A percentile compares a stretch with the other conserved stretches of the same genome.
Conservation (phyloP, 2,888 invertebrate species). For the Prostheceraeus crozeri region DNA sequence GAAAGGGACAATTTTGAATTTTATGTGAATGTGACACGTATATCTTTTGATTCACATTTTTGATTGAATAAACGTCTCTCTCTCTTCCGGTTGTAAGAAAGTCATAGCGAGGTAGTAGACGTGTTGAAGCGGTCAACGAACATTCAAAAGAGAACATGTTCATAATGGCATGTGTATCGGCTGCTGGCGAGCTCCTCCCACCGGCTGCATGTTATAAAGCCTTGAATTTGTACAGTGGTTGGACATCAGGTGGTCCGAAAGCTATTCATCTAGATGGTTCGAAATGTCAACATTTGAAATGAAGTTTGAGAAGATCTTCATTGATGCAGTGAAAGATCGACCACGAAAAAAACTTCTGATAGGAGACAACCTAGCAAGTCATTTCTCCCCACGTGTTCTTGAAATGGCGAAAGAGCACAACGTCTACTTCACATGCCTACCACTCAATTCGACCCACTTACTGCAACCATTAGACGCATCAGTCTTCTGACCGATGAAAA, state of each 20-base stretch:
- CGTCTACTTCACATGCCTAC: conserved; percentile 9
- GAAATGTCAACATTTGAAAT: too few species aligned
- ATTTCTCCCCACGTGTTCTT: not conserved
- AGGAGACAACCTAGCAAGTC: conserved; percentile 13
- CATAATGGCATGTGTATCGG: not conserved
- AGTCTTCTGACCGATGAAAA: conserved; percentile 19
- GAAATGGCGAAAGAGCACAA: not conserved
- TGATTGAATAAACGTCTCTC: too few species aligned
- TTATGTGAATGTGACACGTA: too few species aligned
- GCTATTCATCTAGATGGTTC: not conserved
- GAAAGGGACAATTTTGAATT: too few species aligned
- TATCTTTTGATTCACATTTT: too few species aligned
- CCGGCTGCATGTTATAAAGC: conserved; percentile 8
- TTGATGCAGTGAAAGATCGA: not conserved
- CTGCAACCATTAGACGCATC: conserved; percentile 10
- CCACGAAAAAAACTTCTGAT: conserved; percentile 3
- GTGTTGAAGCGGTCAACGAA: too few species aligned
- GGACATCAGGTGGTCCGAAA: conserved; percentile 8
- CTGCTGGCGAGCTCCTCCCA: not conserved
- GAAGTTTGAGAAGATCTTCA: not conserved
- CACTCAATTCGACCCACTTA: not conserved
- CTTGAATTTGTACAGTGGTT: too few species aligned
- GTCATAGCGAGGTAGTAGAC: too few species aligned
- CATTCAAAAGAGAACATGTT: not conserved
- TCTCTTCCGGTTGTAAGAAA: too few species aligned